phyloP scores from a whole-genome alignment of 2,797 vertebrate genomes.

The Triplophysa bombifrons region DNA sequence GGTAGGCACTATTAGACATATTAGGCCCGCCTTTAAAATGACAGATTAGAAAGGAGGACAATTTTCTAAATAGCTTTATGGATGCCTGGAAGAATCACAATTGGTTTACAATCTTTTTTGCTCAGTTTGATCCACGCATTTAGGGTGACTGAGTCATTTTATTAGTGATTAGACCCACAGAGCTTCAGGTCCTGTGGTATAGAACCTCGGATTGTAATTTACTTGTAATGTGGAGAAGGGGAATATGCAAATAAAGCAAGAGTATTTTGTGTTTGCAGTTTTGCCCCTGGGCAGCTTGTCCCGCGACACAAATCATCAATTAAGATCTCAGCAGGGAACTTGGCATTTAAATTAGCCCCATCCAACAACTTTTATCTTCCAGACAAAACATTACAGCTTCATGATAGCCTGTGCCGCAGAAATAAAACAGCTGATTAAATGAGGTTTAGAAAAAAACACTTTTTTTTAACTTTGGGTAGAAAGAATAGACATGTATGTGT shows the following conservation, averaged over 20 bases:
- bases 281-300: conserved; percentile 79
- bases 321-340: conserved; percentile 82
- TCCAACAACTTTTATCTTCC: conserved; percentile 65
- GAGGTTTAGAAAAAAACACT: conserved; percentile 1
- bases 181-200: conserved; percentile 74
- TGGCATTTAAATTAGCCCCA: conserved; percentile 77
- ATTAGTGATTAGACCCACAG: conserved; percentile 76
- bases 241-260: conserved; percentile 78
- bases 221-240: conserved; percentile 71
- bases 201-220: conserved; percentile 75
- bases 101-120: conserved; percentile 72
- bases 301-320: conserved; percentile 87
- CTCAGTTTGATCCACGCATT: conserved; percentile 74
- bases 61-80: conserved; percentile 74
- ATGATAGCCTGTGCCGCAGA: conserved; percentile 35
- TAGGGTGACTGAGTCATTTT: conserved; percentile 74
- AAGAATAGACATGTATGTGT: conserved; percentile 27
- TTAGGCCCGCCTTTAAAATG: conserved; percentile 63
- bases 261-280: conserved; percentile 70
- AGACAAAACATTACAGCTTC: conserved; percentile 72
- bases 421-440: conserved; percentile 54
- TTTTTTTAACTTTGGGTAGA: not conserved
- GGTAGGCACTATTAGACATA: conserved; percentile 52
- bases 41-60: conserved; percentile 68
- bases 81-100: conserved; percentile 70